phyloP scores from a whole-genome alignment of 1,140 invertebrate species.

The Penaeus japonicus region DNA sequence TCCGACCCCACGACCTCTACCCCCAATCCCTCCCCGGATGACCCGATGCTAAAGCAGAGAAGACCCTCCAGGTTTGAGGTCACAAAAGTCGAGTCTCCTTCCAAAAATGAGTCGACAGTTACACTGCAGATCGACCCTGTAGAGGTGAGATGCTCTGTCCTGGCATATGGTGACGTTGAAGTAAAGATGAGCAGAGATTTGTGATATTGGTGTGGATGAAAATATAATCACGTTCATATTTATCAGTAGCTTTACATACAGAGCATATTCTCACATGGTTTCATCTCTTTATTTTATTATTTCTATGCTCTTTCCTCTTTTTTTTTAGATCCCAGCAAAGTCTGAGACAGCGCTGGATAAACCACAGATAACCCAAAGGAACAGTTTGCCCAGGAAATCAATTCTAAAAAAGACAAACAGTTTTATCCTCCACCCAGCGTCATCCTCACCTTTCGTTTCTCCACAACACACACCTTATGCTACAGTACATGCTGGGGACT shows the following conservation, averaged over 20 bases:
- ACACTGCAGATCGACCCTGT: conserved; percentile 51
- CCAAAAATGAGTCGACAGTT: conserved; percentile 35
- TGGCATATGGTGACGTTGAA: no score
- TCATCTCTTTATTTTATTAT: no score
- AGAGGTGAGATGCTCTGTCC: conserved; percentile 11
- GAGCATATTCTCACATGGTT: no score
- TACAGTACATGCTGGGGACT: conserved; percentile 87
- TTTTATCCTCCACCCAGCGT: conserved; percentile 78
- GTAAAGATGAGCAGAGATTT: no score
- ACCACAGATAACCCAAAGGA: background rate
- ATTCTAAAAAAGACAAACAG: conserved; percentile 89
- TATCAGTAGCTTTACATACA: no score
- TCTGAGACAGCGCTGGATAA: conserved; percentile 28
- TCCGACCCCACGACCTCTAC: background rate
- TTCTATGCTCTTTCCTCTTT: background rate
- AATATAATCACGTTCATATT: no score
- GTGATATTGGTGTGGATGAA: no score
- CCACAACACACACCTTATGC: conserved; percentile 67
- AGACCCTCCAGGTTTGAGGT: conserved; percentile 54
- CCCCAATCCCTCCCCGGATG: background rate
- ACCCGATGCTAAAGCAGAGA: background rate
- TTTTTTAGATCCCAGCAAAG: conserved; percentile 31
- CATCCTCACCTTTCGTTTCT: conserved; percentile 71
- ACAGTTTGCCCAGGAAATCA: conserved; percentile 77
- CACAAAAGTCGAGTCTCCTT: conserved; percentile 41